Conservation (phyloP, 2,888 invertebrate genomes). For the Ditula angustiorana region DNA sequence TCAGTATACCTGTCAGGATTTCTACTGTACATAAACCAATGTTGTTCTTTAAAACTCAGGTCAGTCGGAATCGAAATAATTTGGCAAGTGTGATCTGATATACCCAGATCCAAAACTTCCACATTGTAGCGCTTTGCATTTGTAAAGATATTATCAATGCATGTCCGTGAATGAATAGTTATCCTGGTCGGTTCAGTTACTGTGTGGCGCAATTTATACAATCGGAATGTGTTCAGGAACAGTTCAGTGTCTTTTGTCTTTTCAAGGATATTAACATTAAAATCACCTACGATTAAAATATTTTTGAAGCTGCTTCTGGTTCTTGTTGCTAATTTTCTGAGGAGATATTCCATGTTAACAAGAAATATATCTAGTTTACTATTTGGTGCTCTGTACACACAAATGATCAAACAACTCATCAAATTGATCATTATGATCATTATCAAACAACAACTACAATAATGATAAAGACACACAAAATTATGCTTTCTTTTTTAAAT, state of each 20-base stretch:
- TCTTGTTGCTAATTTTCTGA: too few relatives aligned
- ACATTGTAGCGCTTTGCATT: neutral
- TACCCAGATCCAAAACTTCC: neutral
- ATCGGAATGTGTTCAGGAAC: neutral
- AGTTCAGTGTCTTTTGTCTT: neutral
- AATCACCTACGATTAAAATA: too few relatives aligned
- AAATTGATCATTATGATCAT: too few relatives aligned
- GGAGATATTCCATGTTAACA: too few relatives aligned
- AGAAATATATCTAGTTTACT: too few relatives aligned
- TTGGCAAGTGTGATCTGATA: slow-evolving; percentile 9
- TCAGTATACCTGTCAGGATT: neutral
- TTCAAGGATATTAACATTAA: neutral
- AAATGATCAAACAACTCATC: too few relatives aligned
- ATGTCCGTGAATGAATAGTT: neutral
- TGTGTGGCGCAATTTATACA: neutral
- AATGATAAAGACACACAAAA: too few relatives aligned
- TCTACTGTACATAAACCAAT: neutral
- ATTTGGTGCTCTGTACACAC: too few relatives aligned
- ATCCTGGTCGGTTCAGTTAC: neutral
- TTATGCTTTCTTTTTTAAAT: too few relatives aligned
- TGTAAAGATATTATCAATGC: slow-evolving; percentile 7
- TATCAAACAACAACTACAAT: too few relatives aligned
- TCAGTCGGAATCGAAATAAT: neutral
- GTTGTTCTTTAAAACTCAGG: neutral
- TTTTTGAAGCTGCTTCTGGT: too few relatives aligned